Percentiles rank a stretch among this genome's conserved stretches.
Evolutionary conservation across 2,113 vertebrate genomes (phyloP).

Genomic region (Semnopithecus entellus): DNA sequence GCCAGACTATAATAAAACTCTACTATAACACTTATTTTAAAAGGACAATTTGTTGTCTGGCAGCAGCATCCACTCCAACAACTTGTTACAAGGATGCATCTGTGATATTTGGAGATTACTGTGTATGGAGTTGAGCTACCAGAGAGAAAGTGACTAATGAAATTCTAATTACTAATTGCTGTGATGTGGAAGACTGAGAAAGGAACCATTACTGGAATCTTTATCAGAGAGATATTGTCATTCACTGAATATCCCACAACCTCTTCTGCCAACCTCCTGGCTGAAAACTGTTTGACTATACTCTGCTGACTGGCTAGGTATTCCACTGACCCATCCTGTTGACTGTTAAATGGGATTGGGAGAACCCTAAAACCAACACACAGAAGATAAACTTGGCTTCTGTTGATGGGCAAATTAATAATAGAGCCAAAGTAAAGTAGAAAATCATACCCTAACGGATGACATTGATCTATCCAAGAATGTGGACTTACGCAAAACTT

Average conservation of each 20-base stretch:
- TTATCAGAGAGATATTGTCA: constrained; percentile 6
- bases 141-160: background rate
- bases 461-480: background rate
- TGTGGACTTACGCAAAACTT: background rate
- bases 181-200: background rate
- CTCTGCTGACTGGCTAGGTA: background rate
- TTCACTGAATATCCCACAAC: background rate
- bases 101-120: background rate
- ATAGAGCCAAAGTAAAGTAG: background rate
- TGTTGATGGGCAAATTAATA: background rate
- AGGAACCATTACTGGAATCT: background rate
- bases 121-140: background rate
- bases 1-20: background rate
- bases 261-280: background rate
- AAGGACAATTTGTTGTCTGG: background rate
- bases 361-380: background rate
- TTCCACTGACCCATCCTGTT: background rate
- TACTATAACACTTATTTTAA: background rate
- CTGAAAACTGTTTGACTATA: background rate
- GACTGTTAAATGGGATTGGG: background rate
- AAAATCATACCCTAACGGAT: background rate
- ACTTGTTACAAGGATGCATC: background rate
- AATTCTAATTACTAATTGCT: constrained; percentile 23
- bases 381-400: background rate
- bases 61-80: background rate